A percentile compares a stretch with the other conserved stretches of the same genome.
Conservation (phyloP, 2,113 vertebrate species). For the Hippocampus mohnikei region DNA sequence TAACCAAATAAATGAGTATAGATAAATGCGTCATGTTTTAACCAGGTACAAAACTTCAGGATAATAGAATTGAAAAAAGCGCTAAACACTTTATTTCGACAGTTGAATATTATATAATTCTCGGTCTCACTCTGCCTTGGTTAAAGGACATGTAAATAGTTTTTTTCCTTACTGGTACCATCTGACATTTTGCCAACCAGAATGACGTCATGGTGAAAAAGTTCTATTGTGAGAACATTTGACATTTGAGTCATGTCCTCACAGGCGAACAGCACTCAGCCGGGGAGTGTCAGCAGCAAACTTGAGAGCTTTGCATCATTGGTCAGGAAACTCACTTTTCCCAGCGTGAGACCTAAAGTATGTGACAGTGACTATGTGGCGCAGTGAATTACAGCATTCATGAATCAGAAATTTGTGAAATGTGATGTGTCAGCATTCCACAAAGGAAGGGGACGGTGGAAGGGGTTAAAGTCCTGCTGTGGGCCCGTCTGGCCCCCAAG, state of each 20-base stretch:
- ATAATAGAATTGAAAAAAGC: too few relatives aligned
- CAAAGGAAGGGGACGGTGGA: slow-evolving; percentile 18
- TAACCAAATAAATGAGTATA: too few relatives aligned
- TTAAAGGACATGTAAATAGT: too few relatives aligned
- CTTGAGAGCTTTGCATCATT: neutral
- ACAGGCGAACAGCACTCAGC: neutral
- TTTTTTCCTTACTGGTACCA: too few relatives aligned
- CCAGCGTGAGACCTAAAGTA: slow-evolving; percentile 1
- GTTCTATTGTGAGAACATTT: neutral
- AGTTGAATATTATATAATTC: too few relatives aligned
- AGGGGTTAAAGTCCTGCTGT: slow-evolving; percentile 50
- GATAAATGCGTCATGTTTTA: too few relatives aligned
- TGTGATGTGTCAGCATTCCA: slow-evolving; percentile 41
- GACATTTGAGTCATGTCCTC: neutral
- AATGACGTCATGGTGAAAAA: neutral
- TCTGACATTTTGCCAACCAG: too few relatives aligned
- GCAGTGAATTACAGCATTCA: slow-evolving; percentile 7
- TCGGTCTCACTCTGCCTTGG: too few relatives aligned
- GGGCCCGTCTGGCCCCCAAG: slow-evolving; percentile 58
- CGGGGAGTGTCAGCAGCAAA: neutral
- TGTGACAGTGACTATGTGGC: neutral
- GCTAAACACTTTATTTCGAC: too few relatives aligned
- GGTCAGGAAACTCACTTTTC: slow-evolving; percentile 10
- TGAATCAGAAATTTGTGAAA: slow-evolving; percentile 28
- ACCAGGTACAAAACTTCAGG: too few relatives aligned